Percentiles rank a stretch among this genome's conserved stretches.
Evolutionary conservation across 2,888 invertebrate genomes (phyloP).

Genomic region (Plebejus anna): DNA sequence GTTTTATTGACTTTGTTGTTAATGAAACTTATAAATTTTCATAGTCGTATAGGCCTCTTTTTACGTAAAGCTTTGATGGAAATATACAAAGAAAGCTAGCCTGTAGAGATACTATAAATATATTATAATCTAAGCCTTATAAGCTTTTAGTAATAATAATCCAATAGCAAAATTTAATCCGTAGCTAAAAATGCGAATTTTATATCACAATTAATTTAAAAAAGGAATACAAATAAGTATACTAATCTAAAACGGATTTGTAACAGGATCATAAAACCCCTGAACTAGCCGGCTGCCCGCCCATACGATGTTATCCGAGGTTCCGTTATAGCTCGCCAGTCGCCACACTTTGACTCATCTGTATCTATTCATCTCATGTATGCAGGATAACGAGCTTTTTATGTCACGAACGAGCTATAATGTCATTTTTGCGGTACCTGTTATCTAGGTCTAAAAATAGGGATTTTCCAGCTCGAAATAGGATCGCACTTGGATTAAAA

Average conservation of each 20-base stretch:
- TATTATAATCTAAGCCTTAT: no score
- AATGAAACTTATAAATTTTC: no score
- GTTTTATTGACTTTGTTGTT: no score
- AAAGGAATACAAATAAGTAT: background rate
- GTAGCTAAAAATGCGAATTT: background rate
- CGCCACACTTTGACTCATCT: constrained; percentile 24
- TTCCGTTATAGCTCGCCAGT: constrained; percentile 7
- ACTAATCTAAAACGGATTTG: background rate
- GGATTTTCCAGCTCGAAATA: background rate
- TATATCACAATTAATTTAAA: background rate
- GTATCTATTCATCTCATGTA: constrained; percentile 23
- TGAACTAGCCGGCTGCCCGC: constrained; percentile 4
- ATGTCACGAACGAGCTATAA: background rate
- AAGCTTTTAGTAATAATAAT: no score
- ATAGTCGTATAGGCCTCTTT: no score
- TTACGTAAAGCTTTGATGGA: background rate
- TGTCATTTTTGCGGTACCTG: background rate
- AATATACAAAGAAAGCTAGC: background rate
- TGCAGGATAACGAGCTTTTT: constrained; percentile 14
- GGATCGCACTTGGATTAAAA: background rate
- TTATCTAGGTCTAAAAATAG: background rate
- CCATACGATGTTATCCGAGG: constrained; percentile 15
- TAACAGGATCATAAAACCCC: background rate
- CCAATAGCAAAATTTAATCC: background rate
- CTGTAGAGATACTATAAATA: background rate